Conservation (phyloP, 2,888 invertebrate species). For the Drosophila borealis region DNA sequence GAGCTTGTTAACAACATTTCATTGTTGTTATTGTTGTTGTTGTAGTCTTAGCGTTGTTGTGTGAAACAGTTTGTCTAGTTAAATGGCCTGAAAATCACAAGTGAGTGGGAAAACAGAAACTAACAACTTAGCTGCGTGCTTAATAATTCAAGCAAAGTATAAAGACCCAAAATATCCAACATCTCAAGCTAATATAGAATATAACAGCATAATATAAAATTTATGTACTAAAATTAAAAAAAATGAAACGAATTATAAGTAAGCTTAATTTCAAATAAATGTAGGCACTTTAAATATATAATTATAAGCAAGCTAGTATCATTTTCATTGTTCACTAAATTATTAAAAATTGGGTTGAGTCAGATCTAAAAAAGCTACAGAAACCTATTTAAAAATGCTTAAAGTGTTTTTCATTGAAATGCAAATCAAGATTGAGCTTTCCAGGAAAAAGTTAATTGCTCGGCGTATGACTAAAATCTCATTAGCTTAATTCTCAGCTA, state of each 20-base stretch:
- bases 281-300: too few relatives aligned
- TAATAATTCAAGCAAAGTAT: not conserved
- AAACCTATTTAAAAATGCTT: not conserved
- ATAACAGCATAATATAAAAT: not conserved
- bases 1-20: slow-evolving; percentile 40
- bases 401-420: not conserved
- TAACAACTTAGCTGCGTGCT: not conserved
- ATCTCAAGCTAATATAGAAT: not conserved
- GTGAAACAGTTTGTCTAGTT: slow-evolving; percentile 16
- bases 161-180: not conserved
- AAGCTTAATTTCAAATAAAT: not conserved
- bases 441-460: too few relatives aligned
- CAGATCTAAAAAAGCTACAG: too few relatives aligned
- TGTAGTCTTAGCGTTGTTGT: not conserved
- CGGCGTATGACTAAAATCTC: too few relatives aligned
- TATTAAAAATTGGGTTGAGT: too few relatives aligned
- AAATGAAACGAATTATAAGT: too few relatives aligned
- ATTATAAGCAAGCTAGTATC: not conserved
- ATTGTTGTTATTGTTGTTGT: not conserved
- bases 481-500: too few relatives aligned
- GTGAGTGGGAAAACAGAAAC: not conserved
- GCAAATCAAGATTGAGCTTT: not conserved
- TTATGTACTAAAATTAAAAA: not conserved
- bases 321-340: not conserved
- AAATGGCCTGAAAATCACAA: slow-evolving; percentile 11